Evolutionary conservation across 2,888 invertebrate genomes (phyloP), one percentile per base, ranked within the genome.

Genomic region (Epinotia nisella): DNA sequence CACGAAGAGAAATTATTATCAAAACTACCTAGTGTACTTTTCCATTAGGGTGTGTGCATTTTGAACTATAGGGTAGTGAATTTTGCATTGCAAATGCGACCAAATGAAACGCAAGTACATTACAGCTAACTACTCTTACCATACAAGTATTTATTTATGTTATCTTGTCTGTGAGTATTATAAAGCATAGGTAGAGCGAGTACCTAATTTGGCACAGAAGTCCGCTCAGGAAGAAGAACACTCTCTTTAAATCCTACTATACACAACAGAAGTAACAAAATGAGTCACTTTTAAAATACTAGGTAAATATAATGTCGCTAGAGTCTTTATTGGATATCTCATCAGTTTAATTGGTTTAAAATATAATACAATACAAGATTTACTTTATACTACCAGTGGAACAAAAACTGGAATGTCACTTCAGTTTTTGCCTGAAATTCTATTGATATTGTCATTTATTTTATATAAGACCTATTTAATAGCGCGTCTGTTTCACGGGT

Each of bases 1-100:
- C 91, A 89, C 91, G 91, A 93, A 92, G 91, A 91, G 87, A 93
- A 93, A 93, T 90, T 88, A 92, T 92, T 92, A 92, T 91, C 88
- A 90, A 91, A 90, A 90, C 92, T 93, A 92, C 91, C 90, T 92
- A 93, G 90, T 89, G 87, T 92, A 90, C 84, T 84, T 89, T 86
- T 87, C 81, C 87, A 87, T 66, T 88, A 89, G 85, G 85, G 85
- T 88, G 83, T 87, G 93, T 92, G 93, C 92, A 90, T 85, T 87
- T 90, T 87, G 87, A 93, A 89, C 92, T 90, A 91, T 90, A 89
- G 84, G 87, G 85, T 90, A 89, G 89, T 91, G 90, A 88, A 82
- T 86, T 79, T 85, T 85, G 87, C 86, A 82, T 89, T 87, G 88
- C 86, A 87, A 85, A 90, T 86, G 87, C 90, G 88, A 88, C 81